Percentiles rank a stretch among this genome's conserved stretches.
Conservation (phyloP, 2,888 invertebrate species). For the Acanthosepion lycidas region DNA sequence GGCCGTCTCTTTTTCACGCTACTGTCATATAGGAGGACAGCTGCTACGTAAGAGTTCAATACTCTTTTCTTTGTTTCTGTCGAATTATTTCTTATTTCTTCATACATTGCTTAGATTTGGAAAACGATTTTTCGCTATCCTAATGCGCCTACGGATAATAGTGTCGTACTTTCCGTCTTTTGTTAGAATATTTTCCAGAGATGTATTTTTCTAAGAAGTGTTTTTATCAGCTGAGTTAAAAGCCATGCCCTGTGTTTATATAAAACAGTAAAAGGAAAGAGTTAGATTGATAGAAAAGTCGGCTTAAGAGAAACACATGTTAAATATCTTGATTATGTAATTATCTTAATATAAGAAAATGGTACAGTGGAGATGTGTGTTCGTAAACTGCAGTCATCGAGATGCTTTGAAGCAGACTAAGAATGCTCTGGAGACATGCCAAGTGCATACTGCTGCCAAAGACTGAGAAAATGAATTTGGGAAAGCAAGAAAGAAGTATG, state of each 20-base stretch:
- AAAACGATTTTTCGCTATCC: too few species aligned
- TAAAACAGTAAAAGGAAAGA: not conserved
- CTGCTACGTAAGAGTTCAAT: too few species aligned
- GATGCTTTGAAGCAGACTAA: not conserved
- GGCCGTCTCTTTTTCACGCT: too few species aligned
- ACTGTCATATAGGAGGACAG: too few species aligned
- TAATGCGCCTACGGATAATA: too few species aligned
- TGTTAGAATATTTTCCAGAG: too few species aligned
- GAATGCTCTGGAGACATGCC: not conserved
- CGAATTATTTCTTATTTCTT: too few species aligned
- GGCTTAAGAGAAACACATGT: not conserved
- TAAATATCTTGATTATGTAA: not conserved
- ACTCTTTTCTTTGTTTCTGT: too few species aligned
- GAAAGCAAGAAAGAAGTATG: not conserved
- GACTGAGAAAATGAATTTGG: not conserved
- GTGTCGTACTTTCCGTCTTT: too few species aligned
- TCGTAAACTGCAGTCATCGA: not conserved
- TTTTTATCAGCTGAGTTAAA: not conserved
- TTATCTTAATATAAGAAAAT: not conserved
- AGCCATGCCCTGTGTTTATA: not conserved
- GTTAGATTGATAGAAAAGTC: not conserved
- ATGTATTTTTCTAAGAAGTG: not conserved
- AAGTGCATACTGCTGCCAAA: not conserved
- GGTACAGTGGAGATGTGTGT: not conserved
- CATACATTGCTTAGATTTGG: too few species aligned